Evolutionary conservation across 2,797 vertebrate species (phyloP).

Genomic region (Brachyalestes nurse): DNA sequence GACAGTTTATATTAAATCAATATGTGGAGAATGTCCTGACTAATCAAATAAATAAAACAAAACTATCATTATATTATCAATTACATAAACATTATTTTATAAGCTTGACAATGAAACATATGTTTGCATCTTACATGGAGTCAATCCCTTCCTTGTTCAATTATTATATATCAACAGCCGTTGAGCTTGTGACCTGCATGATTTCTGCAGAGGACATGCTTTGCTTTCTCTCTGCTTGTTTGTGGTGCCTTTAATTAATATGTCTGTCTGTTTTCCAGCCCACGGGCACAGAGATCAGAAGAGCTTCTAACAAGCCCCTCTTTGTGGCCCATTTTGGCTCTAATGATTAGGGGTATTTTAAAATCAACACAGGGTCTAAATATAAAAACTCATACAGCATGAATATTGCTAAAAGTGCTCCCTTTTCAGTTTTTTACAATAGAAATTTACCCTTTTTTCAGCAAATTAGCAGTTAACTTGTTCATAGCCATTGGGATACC

Average conservation of each 20-base stretch:
- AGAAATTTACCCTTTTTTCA: not conserved
- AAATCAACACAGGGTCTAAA: slow-evolving; percentile 25
- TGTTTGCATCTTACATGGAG: not conserved
- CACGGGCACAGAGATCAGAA: slow-evolving; percentile 32
- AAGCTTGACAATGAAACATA: not conserved
- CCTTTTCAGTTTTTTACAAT: not conserved
- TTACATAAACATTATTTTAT: not conserved
- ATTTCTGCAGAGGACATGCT: slow-evolving; percentile 27
- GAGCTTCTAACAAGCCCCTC: slow-evolving; percentile 11
- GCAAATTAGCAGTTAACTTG: not conserved
- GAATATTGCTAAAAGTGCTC: not conserved
- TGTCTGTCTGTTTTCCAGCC: slow-evolving; percentile 38
- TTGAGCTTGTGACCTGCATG: slow-evolving; percentile 29
- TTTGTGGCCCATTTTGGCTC: slow-evolving; percentile 44
- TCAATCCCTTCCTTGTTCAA: not conserved
- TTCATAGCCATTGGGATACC: not conserved
- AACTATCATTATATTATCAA: slow-evolving; percentile 2
- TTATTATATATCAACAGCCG: slow-evolving; percentile 23
- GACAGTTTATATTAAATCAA: too few relatives aligned
- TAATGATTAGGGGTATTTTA: slow-evolving; percentile 30
- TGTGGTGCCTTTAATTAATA: slow-evolving; percentile 34
- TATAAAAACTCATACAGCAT: slow-evolving; percentile 4
- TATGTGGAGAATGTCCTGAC: too few relatives aligned
- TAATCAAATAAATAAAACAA: too few relatives aligned
- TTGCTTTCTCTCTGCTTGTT: slow-evolving; percentile 29